These are phyloP conservation scores for Denticeps clupeoides DNA, from an alignment of 2,797 vertebrate species.

Conservation along the genomic window DNA sequence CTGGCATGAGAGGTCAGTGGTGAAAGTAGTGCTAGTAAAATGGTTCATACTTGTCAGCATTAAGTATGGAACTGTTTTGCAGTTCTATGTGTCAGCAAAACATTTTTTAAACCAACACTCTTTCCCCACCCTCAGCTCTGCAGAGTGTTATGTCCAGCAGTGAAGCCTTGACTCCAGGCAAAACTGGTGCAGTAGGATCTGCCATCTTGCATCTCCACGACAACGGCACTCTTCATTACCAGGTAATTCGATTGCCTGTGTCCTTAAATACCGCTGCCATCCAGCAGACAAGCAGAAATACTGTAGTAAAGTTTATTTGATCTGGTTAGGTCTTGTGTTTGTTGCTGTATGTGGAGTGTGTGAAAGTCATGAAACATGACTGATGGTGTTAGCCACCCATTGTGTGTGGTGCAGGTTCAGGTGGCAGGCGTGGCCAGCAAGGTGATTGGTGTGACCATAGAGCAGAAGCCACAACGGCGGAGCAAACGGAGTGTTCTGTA, in stretches of 20 bases:
- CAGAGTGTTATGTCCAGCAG: slow-evolving; percentile 89
- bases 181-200: slow-evolving; percentile 83
- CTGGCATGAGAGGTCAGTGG: no score
- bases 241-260: slow-evolving; percentile 70
- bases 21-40: no score
- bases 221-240: slow-evolving; percentile 85
- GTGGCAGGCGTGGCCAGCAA: slow-evolving; percentile 72
- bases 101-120: background rate
- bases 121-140: slow-evolving; percentile 63
- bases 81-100: no score
- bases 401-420: slow-evolving; percentile 82
- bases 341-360: no score
- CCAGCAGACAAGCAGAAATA: no score
- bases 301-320: no score
- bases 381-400: background rate
- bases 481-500: slow-evolving; percentile 77
- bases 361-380: background rate
- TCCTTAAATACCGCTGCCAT: background rate
- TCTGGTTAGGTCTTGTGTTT: no score
- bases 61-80: no score
- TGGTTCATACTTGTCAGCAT: no score
- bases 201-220: slow-evolving; percentile 73
- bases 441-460: slow-evolving; percentile 73
- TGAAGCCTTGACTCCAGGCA: slow-evolving; percentile 69
- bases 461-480: slow-evolving; percentile 81